Base-by-base conservation (phyloP, 2,888 invertebrate species). In the Nomada ferruginata region DNA sequence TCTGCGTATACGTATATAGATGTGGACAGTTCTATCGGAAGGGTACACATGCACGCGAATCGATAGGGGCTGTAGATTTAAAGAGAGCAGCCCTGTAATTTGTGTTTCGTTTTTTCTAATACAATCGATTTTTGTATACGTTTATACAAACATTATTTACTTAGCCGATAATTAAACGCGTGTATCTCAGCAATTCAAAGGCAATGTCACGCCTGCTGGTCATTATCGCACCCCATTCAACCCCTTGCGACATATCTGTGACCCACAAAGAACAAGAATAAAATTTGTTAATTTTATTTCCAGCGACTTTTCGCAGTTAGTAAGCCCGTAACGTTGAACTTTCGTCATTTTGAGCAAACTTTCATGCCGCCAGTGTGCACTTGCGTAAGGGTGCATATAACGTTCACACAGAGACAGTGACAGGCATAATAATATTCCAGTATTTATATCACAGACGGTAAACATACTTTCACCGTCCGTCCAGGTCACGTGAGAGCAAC, bases 401-500 rank as follows among this genome's bases (percentile, higher is more conserved):
- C 50, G 47, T 57, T 53, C 76, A 61, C 15, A 36, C 36, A 65
- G 36, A 65, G 36, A 60, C 36, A 53, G 20, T 50, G 15, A 63
- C 57, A 3, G 20, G 44, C 50, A 20, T 2, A 18, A 29, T 44
- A 53, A 82, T 23, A 60, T 63, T 66, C 44, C 61, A 66, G 60
- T 63, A 81, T 76, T 77, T 83, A 53, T 61, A 64, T 77, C n/a
- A 26, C 50, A 36, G 50, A 44, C 70, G 20, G 61, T 52, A 77
- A 82, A 73, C 55, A 74, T 57, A 69, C 74, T 72, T 79, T 72
- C 72, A 29, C 72, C 59, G 18, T 13, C 36, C n/a, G 26, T 52
- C 75, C 68, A 82, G 75, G 83, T 79, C 83, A 52, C 71, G 60
- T 50, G 72, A 79, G 71, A 69, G 71, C 60, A 63, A 72, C 75